These are phyloP conservation scores for Sebastes oblongus DNA, from an alignment of 2,797 vertebrate genomes.

Conservation along the genomic window DNA sequence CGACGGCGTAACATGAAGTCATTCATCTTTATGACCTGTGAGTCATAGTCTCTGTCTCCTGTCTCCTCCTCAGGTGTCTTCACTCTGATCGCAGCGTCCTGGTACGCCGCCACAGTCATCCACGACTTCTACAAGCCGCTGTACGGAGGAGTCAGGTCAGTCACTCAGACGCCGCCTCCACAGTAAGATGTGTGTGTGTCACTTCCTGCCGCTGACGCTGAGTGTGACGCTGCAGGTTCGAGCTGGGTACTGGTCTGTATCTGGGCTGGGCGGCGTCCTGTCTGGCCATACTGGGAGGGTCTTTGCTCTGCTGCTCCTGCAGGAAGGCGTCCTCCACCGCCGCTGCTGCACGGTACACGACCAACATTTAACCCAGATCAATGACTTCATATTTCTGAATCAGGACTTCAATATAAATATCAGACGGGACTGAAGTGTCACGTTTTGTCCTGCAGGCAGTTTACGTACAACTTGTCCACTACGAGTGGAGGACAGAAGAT, in stretches of 20 bases:
- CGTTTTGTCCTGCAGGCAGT: conserved; percentile 50
- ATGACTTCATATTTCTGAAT: no score
- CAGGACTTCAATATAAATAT: no score
- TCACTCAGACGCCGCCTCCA: no score
- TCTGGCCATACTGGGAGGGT: conserved; percentile 84
- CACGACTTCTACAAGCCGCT: conserved; percentile 77
- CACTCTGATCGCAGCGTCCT: conserved; percentile 74
- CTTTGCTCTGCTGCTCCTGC: conserved; percentile 83
- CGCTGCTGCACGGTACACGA: conserved; percentile 32
- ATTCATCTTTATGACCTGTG: neutral
- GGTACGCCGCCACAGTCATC: conserved; percentile 77
- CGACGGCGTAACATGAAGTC: neutral
- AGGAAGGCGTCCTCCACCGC: conserved; percentile 42
- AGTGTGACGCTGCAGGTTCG: conserved; percentile 79
- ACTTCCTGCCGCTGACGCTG: neutral
- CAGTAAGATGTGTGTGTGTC: neutral
- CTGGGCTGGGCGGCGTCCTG: conserved; percentile 86
- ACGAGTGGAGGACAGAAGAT: conserved; percentile 58
- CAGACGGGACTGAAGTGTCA: neutral
- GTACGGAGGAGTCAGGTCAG: conserved; percentile 70
- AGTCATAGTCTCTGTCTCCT: neutral
- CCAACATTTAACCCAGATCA: no score
- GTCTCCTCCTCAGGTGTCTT: conserved; percentile 62
- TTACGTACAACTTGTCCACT: conserved; percentile 63
- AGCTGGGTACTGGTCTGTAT: conserved; percentile 87